Conservation (phyloP, 2,888 invertebrate species). For the Lepidochrysops patricia region DNA sequence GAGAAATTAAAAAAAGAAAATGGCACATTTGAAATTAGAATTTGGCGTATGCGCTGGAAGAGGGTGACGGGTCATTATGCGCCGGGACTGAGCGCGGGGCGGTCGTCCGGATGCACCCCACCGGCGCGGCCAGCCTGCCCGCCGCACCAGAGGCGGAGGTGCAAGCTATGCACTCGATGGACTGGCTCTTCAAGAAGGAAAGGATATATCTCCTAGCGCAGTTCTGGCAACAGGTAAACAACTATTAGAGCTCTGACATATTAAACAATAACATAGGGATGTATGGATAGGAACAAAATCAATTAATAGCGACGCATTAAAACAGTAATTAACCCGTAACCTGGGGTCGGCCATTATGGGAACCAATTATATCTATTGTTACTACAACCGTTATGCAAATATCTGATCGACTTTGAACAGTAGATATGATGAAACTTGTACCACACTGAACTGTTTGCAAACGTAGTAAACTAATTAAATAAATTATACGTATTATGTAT, state of each 20-base stretch:
- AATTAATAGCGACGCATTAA: slow-evolving; percentile 54
- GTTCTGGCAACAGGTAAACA: slow-evolving; percentile 94
- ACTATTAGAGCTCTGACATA: not conserved
- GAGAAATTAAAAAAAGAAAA: slow-evolving; percentile 26
- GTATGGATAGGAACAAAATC: slow-evolving; percentile 40
- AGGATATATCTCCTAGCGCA: slow-evolving; percentile 94
- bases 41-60: slow-evolving; percentile 27
- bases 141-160: slow-evolving; percentile 91
- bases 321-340: slow-evolving; percentile 35
- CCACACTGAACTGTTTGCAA: slow-evolving; percentile 4
- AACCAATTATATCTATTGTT: slow-evolving; percentile 45
- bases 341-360: slow-evolving; percentile 23
- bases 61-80: slow-evolving; percentile 48
- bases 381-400: slow-evolving; percentile 38
- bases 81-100: slow-evolving; percentile 48
- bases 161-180: slow-evolving; percentile 96
- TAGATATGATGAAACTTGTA: slow-evolving; percentile 15
- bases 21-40: slow-evolving; percentile 36
- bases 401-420: slow-evolving; percentile 34
- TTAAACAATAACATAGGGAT: slow-evolving; percentile 20
- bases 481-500: not conserved
- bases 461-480: not conserved
- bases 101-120: slow-evolving; percentile 82
- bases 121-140: slow-evolving; percentile 82
- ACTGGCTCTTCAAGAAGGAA: slow-evolving; percentile 97